Evolutionary conservation across 2,113 vertebrate species (phyloP).

Genomic region (Alaudala cheleensis): DNA sequence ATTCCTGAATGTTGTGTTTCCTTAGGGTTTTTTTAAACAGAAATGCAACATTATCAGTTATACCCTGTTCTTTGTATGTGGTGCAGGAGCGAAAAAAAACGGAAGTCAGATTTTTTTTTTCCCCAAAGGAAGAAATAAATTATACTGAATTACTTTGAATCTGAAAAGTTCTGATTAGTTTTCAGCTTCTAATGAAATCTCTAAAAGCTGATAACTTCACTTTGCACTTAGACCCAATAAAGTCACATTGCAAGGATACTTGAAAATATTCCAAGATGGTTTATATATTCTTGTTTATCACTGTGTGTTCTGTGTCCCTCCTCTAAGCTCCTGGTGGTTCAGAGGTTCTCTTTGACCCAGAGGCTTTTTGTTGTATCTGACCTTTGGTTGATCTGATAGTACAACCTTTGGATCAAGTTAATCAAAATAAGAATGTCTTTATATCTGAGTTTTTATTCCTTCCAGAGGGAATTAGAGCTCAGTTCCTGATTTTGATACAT

Average conservation of each 20-base stretch:
- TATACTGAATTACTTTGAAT: background rate
- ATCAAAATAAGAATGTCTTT: background rate
- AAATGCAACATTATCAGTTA: background rate
- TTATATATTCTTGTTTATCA: background rate
- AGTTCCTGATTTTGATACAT: background rate
- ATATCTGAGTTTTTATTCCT: background rate
- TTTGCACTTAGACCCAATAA: constrained; percentile 18
- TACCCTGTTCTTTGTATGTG: background rate
- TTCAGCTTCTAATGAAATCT: background rate
- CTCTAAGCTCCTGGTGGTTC: background rate
- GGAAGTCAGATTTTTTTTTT: background rate
- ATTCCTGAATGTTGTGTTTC: background rate
- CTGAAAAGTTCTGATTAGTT: background rate
- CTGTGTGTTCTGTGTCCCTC: background rate
- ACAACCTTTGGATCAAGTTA: background rate
- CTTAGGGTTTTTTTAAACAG: background rate
- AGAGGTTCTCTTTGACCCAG: background rate
- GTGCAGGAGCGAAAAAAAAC: background rate
- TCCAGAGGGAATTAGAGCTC: background rate
- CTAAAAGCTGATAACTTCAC: background rate
- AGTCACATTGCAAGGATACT: background rate
- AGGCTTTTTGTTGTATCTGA: background rate
- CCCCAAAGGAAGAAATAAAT: background rate
- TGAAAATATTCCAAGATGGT: background rate
- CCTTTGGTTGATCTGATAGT: background rate